phyloP scores from a whole-genome alignment of 2,888 invertebrate species.

The Tinea pellionella region DNA sequence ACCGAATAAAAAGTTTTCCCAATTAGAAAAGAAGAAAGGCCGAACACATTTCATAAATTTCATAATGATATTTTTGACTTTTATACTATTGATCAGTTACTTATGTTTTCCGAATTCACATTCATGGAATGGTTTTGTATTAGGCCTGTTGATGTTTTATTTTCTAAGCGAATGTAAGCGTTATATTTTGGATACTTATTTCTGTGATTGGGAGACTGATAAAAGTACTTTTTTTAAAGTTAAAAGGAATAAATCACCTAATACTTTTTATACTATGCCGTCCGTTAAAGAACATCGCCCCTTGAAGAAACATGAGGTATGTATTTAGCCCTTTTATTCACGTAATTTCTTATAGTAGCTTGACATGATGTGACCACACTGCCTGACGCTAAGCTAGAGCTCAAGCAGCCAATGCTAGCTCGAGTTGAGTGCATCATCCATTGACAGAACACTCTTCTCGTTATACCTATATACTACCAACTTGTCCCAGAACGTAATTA shows the following conservation, averaged over 20 bases:
- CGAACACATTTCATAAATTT: slow-evolving; percentile 41
- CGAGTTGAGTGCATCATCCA: too few relatives aligned
- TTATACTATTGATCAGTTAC: slow-evolving; percentile 42
- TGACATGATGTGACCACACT: too few relatives aligned
- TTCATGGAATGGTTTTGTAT: slow-evolving; percentile 54
- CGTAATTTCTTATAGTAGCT: too few relatives aligned
- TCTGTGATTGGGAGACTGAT: slow-evolving; percentile 41
- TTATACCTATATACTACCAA: too few relatives aligned
- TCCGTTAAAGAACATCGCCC: slow-evolving; percentile 73
- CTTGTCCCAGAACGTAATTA: too few relatives aligned
- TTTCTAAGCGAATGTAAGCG: slow-evolving; percentile 40
- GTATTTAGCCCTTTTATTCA: slow-evolving; percentile 15
- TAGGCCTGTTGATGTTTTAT: slow-evolving; percentile 54
- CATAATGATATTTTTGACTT: slow-evolving; percentile 48
- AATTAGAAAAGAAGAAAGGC: slow-evolving; percentile 20
- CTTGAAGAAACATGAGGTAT: slow-evolving; percentile 69
- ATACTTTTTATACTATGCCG: slow-evolving; percentile 67
- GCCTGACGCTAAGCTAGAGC: too few relatives aligned
- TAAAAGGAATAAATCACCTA: slow-evolving; percentile 32
- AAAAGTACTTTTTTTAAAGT: slow-evolving; percentile 30
- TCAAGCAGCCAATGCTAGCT: too few relatives aligned
- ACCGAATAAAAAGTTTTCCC: slow-evolving; percentile 32
- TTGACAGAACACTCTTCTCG: too few relatives aligned
- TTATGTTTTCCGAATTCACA: slow-evolving; percentile 46
- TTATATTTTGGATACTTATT: slow-evolving; percentile 51